Evolutionary conservation across 2,797 vertebrate species (phyloP), one percentile per base, ranked within the genome.

Genomic region (Perodicticus potto): DNA sequence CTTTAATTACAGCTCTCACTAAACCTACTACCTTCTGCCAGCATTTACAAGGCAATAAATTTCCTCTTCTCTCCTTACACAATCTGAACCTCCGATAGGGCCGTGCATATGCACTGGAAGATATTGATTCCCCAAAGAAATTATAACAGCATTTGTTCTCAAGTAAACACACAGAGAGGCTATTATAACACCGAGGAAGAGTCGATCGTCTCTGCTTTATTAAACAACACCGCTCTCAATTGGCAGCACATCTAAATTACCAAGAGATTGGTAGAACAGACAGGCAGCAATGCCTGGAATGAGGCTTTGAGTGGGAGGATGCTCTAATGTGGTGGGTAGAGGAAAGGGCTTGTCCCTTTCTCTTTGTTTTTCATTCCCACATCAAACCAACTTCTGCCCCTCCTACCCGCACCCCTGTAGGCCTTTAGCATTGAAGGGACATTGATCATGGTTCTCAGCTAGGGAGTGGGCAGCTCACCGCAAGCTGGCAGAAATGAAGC

Each of bases 1-100:
- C 97, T 97, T 98, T 99, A 98, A 98, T 98, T 98, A 98, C 98
- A 98, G 96, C 96, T 98, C 92, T 97, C 97, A 98, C 96, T 96
- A 97, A 97, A 98, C 96, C 97, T 97, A 93, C 97, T 89, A 97
- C 98, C 97, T 98, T 98, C 97, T 98, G 97, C 93, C 81, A 49
- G 72, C 82, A 14, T 98, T 98, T 98, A 98, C 97, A 98, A 98
- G 96, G 97, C 98, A 96, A 97, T 98, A 98, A 97, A 98, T 98
- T 98, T 96, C 93, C 85, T 9, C 2, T 96, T 92, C 94, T 97
- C 97, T 89, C 96, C 91, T 91, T 91, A 2, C 94, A 96, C 97
- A 97, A 78, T 98, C 96, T 86, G 96, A 97, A 97, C 98, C 97
- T 97, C 93, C 97, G 98, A 78, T 89, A 98, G 96, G 63, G 72